These are phyloP conservation scores for Hydraecia micacea DNA, from an alignment of 2,888 invertebrate genomes.

Conservation along the genomic window DNA sequence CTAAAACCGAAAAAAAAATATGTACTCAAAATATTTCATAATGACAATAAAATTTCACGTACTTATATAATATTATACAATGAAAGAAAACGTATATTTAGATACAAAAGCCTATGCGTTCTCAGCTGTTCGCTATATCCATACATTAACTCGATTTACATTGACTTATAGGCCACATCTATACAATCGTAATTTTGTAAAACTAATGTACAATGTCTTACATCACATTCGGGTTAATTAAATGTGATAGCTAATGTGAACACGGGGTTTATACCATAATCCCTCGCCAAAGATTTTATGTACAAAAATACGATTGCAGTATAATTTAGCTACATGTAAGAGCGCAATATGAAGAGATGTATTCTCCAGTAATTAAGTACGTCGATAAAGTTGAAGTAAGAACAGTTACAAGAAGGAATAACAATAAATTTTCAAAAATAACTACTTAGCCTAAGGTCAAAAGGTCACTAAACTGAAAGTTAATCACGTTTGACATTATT, in stretches of 20 bases:
- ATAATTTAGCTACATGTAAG: conserved; percentile 48
- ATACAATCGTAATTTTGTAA: conserved; percentile 59
- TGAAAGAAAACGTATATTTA: conserved; percentile 68
- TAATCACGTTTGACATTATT: conserved; percentile 54
- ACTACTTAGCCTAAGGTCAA: conserved; percentile 65
- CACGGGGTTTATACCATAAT: conserved; percentile 20
- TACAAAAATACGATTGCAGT: conserved; percentile 61
- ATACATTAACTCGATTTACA: conserved; percentile 67
- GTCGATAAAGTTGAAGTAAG: conserved; percentile 49
- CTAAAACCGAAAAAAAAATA: conserved; percentile 63
- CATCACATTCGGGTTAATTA: conserved; percentile 34
- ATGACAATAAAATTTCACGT: conserved; percentile 65
- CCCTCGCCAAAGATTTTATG: conserved; percentile 29
- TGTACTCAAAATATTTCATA: conserved; percentile 70
- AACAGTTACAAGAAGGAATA: conserved; percentile 43
- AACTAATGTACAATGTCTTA: conserved; percentile 55
- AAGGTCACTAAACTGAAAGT: conserved; percentile 57
- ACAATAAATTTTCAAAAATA: conserved; percentile 62
- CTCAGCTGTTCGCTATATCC: conserved; percentile 62
- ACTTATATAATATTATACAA: conserved; percentile 71
- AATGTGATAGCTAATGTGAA: conserved; percentile 34
- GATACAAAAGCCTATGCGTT: conserved; percentile 69
- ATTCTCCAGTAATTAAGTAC: conserved; percentile 62
- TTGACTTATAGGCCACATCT: conserved; percentile 63
- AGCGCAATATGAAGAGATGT: conserved; percentile 49